These are phyloP conservation scores for Drosophila lini DNA, from an alignment of 1,140 invertebrate species.

Conservation along the genomic window DNA sequence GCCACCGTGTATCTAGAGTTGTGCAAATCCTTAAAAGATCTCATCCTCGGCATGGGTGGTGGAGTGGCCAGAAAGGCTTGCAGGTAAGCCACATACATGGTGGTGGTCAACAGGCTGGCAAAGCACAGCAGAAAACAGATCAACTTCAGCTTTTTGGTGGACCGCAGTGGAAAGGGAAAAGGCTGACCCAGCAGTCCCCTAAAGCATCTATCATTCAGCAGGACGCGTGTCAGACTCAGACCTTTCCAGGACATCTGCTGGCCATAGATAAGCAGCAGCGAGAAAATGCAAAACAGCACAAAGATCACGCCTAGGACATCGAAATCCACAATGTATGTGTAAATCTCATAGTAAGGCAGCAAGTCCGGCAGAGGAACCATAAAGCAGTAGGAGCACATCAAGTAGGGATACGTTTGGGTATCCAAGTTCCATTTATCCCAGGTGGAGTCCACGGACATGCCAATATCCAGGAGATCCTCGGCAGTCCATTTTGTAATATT, in stretches of 20 bases:
- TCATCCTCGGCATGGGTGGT: constrained; percentile 19
- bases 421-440: background rate
- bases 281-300: constrained; percentile 46
- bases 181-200: constrained; percentile 60
- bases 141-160: constrained; percentile 36
- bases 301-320: constrained; percentile 23
- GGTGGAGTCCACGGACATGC: constrained; percentile 3
- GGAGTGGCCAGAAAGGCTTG: constrained; percentile 47
- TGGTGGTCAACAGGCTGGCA: constrained; percentile 57
- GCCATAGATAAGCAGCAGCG: constrained; percentile 54
- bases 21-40: constrained; percentile 21
- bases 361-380: constrained; percentile 51
- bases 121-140: constrained; percentile 47
- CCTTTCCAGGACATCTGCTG: constrained; percentile 33
- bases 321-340: constrained; percentile 25
- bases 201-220: constrained; percentile 55
- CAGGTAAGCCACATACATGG: constrained; percentile 64
- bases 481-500: constrained; percentile 7
- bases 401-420: constrained; percentile 45
- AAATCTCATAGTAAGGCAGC: constrained; percentile 40
- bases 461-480: constrained; percentile 44
- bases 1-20: constrained; percentile 34
- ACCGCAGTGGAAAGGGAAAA: constrained; percentile 27
- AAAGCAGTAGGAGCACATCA: constrained; percentile 34
- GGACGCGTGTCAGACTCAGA: constrained; percentile 21